Evolutionary conservation across 2,888 invertebrate species (phyloP).

Genomic region (Leucophora obtusa): DNA sequence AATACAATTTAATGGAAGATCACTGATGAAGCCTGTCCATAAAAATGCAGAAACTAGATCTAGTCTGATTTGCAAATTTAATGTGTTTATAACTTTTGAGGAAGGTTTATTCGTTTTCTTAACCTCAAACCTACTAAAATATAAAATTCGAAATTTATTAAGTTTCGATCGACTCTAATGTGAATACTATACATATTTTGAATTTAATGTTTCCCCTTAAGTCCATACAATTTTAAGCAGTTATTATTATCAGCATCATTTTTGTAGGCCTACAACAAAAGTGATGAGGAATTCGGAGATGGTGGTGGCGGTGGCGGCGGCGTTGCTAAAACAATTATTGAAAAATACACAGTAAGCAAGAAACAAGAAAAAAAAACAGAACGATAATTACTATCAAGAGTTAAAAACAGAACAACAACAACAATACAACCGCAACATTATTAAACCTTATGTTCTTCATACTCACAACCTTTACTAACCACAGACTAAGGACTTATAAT

Average conservation of each 20-base stretch:
- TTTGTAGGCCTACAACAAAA: slow-evolving; percentile 35
- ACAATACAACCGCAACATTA: slow-evolving; percentile 51
- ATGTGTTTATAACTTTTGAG: too few species aligned
- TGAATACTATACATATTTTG: too few species aligned
- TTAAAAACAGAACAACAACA: slow-evolving; percentile 25
- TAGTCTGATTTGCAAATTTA: too few species aligned
- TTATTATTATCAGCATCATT: slow-evolving; percentile 42
- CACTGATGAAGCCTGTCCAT: too few species aligned
- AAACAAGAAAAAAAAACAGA: slow-evolving; percentile 10
- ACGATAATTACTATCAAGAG: slow-evolving; percentile 57
- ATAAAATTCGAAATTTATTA: too few species aligned
- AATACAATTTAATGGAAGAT: too few species aligned
- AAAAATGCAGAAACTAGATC: too few species aligned
- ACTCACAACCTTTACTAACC: slow-evolving; percentile 41
- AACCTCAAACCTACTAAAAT: too few species aligned
- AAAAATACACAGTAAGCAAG: slow-evolving; percentile 47
- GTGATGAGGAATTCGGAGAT: slow-evolving; percentile 31
- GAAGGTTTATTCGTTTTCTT: too few species aligned
- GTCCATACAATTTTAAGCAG: background rate
- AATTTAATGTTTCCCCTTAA: slow-evolving; percentile 30
- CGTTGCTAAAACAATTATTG: slow-evolving; percentile 56
- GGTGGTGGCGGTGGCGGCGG: slow-evolving; percentile 33
- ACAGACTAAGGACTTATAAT: slow-evolving; percentile 40
- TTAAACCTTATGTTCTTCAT: slow-evolving; percentile 51
- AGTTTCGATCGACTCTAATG: too few species aligned